These are phyloP conservation scores for Xestia sexstrigata DNA, from an alignment of 2,888 invertebrate species.

Conservation along the genomic window DNA sequence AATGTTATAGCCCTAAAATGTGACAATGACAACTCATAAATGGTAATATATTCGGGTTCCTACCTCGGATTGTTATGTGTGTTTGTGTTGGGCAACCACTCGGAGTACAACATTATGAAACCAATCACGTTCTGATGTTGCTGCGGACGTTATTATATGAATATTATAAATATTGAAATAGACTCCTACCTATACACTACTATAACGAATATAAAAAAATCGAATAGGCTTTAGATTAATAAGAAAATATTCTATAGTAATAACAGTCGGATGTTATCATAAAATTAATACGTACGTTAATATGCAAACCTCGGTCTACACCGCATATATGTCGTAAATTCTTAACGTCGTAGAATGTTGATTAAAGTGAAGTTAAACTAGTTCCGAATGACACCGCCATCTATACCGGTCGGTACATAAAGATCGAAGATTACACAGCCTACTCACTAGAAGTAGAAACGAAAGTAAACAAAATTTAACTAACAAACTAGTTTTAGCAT, in stretches of 20 bases:
- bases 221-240: constrained; percentile 35
- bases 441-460: constrained; percentile 52
- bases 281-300: constrained; percentile 66
- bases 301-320: constrained; percentile 69
- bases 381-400: constrained; percentile 59
- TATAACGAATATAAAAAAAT: constrained; percentile 27
- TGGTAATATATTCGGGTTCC: constrained; percentile 56
- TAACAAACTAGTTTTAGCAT: constrained; percentile 61
- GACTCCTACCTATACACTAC: constrained; percentile 3
- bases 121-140: constrained; percentile 63
- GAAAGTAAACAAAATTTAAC: constrained; percentile 66
- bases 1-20: constrained; percentile 42
- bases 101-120: constrained; percentile 56
- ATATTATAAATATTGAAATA: constrained; percentile 53
- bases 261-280: constrained; percentile 64
- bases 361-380: constrained; percentile 64
- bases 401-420: constrained; percentile 43
- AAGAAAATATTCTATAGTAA: constrained; percentile 60
- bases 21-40: constrained; percentile 55
- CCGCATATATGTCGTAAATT: constrained; percentile 69
- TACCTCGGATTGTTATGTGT: constrained; percentile 51
- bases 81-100: constrained; percentile 58
- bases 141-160: constrained; percentile 42
- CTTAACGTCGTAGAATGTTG: constrained; percentile 69
- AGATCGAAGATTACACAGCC: constrained; percentile 52